Percentiles rank a stretch among this genome's conserved stretches.
phyloP scores from a whole-genome alignment of 2,888 invertebrate species.

The Alviniconcha strummeri region DNA sequence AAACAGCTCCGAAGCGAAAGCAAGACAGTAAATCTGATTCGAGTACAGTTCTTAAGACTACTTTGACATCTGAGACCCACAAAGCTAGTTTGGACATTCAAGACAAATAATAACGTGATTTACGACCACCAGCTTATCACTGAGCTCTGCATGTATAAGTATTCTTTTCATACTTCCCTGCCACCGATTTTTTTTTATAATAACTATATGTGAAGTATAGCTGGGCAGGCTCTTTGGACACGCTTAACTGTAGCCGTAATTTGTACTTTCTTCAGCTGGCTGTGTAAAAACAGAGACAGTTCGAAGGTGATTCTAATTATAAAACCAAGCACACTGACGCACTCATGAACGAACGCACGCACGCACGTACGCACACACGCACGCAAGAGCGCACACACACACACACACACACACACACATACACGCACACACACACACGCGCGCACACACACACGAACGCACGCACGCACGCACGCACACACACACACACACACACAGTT shows the following conservation, averaged over 20 bases:
- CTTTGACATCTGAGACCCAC: background rate
- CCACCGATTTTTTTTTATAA: background rate
- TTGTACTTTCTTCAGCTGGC: too few relatives aligned
- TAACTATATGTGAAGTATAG: background rate
- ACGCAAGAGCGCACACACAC: too few relatives aligned
- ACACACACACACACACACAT: too few relatives aligned
- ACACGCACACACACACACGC: too few relatives aligned
- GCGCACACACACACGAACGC: too few relatives aligned
- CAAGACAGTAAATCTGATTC: too few relatives aligned
- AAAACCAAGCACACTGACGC: background rate
- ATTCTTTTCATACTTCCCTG: background rate
- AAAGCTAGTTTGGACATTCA: background rate
- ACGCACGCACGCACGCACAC: too few relatives aligned
- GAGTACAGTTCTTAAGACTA: background rate
- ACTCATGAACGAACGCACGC: background rate
- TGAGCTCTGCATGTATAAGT: background rate
- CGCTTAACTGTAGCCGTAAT: background rate
- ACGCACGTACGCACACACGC: conserved; percentile 8
- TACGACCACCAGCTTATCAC: too few relatives aligned
- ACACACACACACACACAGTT: too few relatives aligned
- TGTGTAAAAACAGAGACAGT: background rate
- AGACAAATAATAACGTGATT: too few relatives aligned
- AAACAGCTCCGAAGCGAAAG: background rate
- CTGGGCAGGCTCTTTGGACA: background rate
- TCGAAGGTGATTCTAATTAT: background rate